Percentiles rank a stretch among this genome's conserved stretches.
Conservation (phyloP, 2,888 invertebrate species). For the Callinectes sapidus region DNA sequence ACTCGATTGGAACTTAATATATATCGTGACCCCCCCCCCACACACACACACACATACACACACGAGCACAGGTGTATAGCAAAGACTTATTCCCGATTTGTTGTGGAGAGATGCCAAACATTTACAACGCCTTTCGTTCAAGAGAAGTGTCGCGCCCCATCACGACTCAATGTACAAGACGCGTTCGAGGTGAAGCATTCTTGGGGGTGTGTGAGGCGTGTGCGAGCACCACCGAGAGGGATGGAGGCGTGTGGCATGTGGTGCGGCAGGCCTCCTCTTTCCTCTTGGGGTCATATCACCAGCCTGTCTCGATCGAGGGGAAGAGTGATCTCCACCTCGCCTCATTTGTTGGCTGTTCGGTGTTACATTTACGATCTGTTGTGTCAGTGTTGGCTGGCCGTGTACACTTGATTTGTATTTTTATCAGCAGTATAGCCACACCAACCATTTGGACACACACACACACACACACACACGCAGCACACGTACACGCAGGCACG, state of each 20-base stretch:
- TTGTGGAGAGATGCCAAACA: neutral
- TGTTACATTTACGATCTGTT: neutral
- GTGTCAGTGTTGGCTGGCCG: conserved; percentile 16
- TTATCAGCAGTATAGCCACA: neutral
- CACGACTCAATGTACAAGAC: neutral
- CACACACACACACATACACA: neutral
- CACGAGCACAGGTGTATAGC: neutral
- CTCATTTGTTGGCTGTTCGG: neutral
- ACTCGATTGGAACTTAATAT: neutral
- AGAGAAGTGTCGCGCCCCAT: neutral
- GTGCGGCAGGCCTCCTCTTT: neutral
- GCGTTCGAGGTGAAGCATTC: neutral
- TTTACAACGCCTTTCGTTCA: neutral
- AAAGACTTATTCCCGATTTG: neutral
- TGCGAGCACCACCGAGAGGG: neutral
- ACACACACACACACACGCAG: neutral
- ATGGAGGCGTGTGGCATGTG: neutral
- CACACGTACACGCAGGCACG: neutral
- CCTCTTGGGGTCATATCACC: neutral
- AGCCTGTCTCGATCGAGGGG: neutral
- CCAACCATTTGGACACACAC: neutral
- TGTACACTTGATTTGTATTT: neutral
- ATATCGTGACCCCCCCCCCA: neutral
- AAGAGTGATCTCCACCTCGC: neutral
- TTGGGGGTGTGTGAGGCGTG: neutral